Base-by-base conservation (phyloP, 2,113 vertebrate species). In the Amazona guildingii region DNA sequence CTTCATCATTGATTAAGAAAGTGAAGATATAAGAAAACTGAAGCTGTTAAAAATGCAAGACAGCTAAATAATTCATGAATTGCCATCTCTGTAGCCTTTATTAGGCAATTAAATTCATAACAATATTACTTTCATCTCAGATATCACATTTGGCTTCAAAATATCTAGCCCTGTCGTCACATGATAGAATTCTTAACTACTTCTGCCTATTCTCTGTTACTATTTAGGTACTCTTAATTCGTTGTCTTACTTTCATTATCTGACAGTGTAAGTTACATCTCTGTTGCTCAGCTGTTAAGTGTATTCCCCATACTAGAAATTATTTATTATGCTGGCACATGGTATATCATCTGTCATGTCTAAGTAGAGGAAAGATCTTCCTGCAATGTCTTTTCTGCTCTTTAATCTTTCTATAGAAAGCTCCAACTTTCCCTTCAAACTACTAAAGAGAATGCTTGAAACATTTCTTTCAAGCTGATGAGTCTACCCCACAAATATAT, bases 311-410 rank as follows among this genome's bases (percentile, higher is more conserved):
- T 78, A 67, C 67, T 66, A 92, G 83, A 62, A 90, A 94, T 97
- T 96, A 97, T 96, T 95, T 96, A 94, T 95, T 92, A 80, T 73
- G 43, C 52, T 73, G 83, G 48, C 90, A 91, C 86, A 48, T 57
- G 55, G 46, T 33, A 13, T 46, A 46, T 92, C 80, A 85, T 90
- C 91, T 96, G 75, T 95, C 93, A 76, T 73, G 55, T 78, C 51
- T 41, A 91, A 95, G 57, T 70, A 59, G 46, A 91, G 54, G 13
- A 62, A 88, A 61, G 64, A 62, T 86, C 61, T 92, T 69, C 59
- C 83, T 91, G 20, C 48, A 35, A 2, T 76, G 48, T 75, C 72
- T 92, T 51, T 78, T 49, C 21, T 61, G 64, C 43, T 83, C 92
- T 95, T 97, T 94, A 94, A 93, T 95, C 75, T 94, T 77, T 57